Evolutionary conservation across 2,888 invertebrate genomes (phyloP).

Genomic region (Altica lythri): DNA sequence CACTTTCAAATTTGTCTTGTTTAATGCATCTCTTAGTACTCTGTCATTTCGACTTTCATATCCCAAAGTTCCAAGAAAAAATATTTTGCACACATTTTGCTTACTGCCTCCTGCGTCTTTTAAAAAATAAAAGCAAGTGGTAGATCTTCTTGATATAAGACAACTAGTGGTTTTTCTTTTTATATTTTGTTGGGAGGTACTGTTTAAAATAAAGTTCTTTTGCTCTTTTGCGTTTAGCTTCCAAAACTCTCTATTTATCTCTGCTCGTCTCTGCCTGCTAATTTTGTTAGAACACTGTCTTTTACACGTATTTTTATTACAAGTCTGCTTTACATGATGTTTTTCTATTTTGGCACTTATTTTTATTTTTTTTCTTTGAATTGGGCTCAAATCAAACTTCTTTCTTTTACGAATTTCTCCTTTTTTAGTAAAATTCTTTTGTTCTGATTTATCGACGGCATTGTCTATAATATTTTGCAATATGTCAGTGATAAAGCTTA

Average conservation of each 20-base stretch:
- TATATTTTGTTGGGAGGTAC: neutral
- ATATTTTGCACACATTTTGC: slow-evolving; percentile 7
- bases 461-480: neutral
- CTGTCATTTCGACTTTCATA: slow-evolving; percentile 4
- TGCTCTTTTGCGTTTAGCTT: neutral
- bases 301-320: neutral
- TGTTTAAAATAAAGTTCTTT: neutral
- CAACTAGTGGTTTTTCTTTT: neutral
- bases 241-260: neutral
- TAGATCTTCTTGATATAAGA: neutral
- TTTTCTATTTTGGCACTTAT: neutral
- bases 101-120: slow-evolving; percentile 5
- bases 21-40: slow-evolving; percentile 4
- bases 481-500: neutral
- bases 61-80: slow-evolving; percentile 8
- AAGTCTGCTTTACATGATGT: too few species aligned
- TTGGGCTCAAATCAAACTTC: neutral
- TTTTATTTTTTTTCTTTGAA: neutral
- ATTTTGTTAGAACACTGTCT: neutral
- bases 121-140: slow-evolving; percentile 1
- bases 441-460: neutral
- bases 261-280: neutral
- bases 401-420: neutral
- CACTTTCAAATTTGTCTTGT: neutral
- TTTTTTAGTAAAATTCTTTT: neutral